These are phyloP conservation scores for Archaeoteleia sp. DNA, from an alignment of 2,888 invertebrate species.

Conservation along the genomic window DNA sequence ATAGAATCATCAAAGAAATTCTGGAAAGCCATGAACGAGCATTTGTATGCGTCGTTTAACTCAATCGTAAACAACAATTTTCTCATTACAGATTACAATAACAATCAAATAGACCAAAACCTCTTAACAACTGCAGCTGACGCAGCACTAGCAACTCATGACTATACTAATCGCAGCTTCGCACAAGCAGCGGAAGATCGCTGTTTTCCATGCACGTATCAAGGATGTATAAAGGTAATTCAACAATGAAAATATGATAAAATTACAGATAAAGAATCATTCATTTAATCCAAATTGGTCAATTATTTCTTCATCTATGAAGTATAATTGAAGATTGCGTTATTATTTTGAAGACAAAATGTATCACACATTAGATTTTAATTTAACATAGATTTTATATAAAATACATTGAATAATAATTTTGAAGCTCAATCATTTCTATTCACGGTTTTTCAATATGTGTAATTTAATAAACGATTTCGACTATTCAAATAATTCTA, in stretches of 20 bases:
- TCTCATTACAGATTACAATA: slow-evolving; percentile 64
- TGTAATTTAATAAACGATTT: no score
- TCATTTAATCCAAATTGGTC: slow-evolving; percentile 25
- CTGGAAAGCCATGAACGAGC: no score
- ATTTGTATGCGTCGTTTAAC: slow-evolving; percentile 8
- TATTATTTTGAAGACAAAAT: no score
- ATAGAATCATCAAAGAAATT: no score
- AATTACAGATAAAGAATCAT: slow-evolving; percentile 24
- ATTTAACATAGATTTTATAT: no score
- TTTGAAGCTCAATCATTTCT: no score
- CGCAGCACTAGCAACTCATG: slow-evolving; percentile 73
- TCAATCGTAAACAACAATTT: slow-evolving; percentile 21
- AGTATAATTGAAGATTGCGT: no score
- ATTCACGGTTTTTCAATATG: no score
- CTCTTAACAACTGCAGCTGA: slow-evolving; percentile 65
- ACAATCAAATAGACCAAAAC: slow-evolving; percentile 66
- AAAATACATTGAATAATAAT: no score
- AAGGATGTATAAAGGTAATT: slow-evolving; percentile 71
- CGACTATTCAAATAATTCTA: no score
- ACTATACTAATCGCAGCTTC: slow-evolving; percentile 72
- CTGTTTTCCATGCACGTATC: slow-evolving; percentile 73
- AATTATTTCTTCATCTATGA: slow-evolving; percentile 26
- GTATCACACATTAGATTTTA: no score
- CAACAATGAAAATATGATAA: slow-evolving; percentile 14
- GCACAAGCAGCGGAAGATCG: slow-evolving; percentile 69